These are phyloP conservation scores for Linnaemya vulpina DNA, from an alignment of 2,888 invertebrate genomes.

Conservation along the genomic window DNA sequence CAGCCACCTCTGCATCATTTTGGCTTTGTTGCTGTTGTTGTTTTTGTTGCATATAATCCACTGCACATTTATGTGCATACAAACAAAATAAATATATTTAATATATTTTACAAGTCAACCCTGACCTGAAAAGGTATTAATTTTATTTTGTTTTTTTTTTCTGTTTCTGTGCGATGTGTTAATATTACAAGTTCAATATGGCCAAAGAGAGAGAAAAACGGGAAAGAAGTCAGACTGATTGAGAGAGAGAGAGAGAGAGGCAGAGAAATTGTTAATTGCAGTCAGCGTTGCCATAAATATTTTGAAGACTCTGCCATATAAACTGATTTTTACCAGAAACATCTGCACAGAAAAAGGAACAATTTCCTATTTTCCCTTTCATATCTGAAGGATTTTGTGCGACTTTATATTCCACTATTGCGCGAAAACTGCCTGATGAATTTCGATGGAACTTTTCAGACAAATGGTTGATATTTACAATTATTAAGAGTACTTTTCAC, in stretches of 20 bases:
- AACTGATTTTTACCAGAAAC: too few species aligned
- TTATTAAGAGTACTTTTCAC: too few species aligned
- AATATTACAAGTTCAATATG: slow-evolving; percentile 37
- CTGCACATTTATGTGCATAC: slow-evolving; percentile 57
- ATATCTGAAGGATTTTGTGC: too few species aligned
- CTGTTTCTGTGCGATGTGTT: slow-evolving; percentile 42
- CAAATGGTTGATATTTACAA: too few species aligned
- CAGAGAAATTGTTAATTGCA: too few species aligned
- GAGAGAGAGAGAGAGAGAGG: neutral
- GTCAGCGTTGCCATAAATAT: too few species aligned
- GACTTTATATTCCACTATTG: too few species aligned
- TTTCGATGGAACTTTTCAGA: too few species aligned
- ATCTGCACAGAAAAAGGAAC: too few species aligned
- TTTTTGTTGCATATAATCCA: slow-evolving; percentile 51
- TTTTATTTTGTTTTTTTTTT: slow-evolving; percentile 48
- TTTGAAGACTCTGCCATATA: too few species aligned
- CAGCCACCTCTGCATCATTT: slow-evolving; percentile 48
- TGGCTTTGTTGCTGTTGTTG: slow-evolving; percentile 4
- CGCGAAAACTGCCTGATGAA: too few species aligned
- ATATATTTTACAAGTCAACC: slow-evolving; percentile 71
- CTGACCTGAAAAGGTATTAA: slow-evolving; percentile 70
- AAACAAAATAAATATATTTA: slow-evolving; percentile 57
- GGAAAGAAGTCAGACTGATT: neutral
- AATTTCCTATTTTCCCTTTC: too few species aligned
- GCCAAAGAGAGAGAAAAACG: slow-evolving; percentile 22